phyloP scores from a whole-genome alignment of 2,113 vertebrate genomes.

The Burhinus bistriatus region DNA sequence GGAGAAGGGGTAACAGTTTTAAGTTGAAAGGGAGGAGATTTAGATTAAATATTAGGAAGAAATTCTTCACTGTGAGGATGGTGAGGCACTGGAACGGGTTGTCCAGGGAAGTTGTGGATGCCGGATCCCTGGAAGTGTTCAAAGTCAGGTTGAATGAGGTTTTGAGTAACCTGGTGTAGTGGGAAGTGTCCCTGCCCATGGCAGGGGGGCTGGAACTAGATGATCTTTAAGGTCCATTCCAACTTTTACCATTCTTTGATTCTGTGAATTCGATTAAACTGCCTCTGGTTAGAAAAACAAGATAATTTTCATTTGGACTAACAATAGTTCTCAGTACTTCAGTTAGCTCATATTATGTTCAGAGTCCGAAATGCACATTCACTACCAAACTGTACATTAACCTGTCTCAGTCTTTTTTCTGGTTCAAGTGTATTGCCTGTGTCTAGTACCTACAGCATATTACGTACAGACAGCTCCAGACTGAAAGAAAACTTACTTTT shows the following conservation, averaged over 20 bases:
- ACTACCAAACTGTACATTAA: background rate
- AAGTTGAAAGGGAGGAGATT: background rate
- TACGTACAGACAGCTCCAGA: background rate
- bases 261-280: background rate
- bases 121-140: background rate
- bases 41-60: background rate
- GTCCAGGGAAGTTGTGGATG: background rate
- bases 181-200: background rate
- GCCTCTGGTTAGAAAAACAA: background rate
- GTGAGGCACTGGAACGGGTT: background rate
- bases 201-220: background rate
- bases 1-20: background rate
- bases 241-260: background rate
- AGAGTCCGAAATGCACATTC: background rate
- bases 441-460: background rate
- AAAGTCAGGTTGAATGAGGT: background rate
- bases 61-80: background rate
- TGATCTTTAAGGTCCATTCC: background rate
- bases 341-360: background rate
- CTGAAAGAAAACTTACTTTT: accelerated
- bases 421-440: background rate
- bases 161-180: background rate
- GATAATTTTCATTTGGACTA: background rate
- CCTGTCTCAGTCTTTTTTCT: background rate
- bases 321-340: background rate